Evolutionary conservation across 2,113 vertebrate genomes (phyloP), one percentile per base, ranked within the genome.

Genomic region (Toxotes chatareus): DNA sequence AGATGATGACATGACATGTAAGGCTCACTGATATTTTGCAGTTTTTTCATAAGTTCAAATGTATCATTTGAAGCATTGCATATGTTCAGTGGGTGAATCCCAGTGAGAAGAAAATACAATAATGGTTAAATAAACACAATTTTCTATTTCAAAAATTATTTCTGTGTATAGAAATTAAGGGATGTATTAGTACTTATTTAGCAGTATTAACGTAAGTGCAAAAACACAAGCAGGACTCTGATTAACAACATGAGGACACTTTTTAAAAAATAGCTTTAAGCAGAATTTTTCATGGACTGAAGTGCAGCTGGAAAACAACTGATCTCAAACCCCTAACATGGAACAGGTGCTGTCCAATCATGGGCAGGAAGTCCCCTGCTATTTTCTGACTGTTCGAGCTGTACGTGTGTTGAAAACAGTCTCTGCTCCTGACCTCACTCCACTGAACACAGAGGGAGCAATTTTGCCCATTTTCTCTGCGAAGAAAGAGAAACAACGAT

Each of bases 391-490:
- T 32, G 88, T 82, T 68, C 38, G 77, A 80, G 76, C 23, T 2
- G 93, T 72, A 0, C 96, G 95, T 46, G 96, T 94, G 90, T 96
- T 96, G 51, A 99, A 96, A 66, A 91, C 97, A 0, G 97, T 99
- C 94, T 99, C 98, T 0, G 57, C 83, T 44, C 97, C 97, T 0
- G 97, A 98, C 79, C 96, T 96, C 57, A n/a, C 84, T 1, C 83
- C 83, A 71, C 97, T 98, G 94, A 99, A 99, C 78, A 99, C 79
- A 0, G 98, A 99, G 0, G 97, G 97, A 34, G 98, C 97, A 0
- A 74, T 88, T 10, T 91, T 93, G 21, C 98, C 97, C 19, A 89
- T 89, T 93, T 96, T 96, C 86, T 99, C 98, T 99, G 94, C 36
- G 17, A 34, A 85, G n/a, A 13, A 44, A 36, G 8, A 83, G 14